Evolutionary conservation across 2,888 invertebrate genomes (phyloP).

Genomic region (Cantharis nigra): DNA sequence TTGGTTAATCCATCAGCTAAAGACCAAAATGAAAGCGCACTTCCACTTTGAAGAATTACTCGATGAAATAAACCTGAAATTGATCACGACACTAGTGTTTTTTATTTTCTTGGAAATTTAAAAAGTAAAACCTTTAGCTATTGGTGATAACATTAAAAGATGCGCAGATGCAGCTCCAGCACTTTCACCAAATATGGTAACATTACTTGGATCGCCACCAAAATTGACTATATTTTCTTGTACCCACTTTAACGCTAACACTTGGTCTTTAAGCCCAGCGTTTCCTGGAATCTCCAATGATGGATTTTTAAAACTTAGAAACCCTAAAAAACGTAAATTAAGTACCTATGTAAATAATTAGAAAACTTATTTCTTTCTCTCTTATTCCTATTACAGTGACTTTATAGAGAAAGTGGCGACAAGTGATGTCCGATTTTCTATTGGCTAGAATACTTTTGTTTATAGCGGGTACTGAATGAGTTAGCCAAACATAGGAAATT

Average conservation of each 20-base stretch:
- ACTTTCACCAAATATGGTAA: constrained; percentile 60
- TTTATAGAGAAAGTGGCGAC: too few species aligned
- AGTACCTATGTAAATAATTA: too few species aligned
- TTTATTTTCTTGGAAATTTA: constrained; percentile 29
- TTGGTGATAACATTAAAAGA: constrained; percentile 57
- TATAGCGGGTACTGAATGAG: too few species aligned
- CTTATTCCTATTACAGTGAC: too few species aligned
- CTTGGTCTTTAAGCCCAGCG: constrained; percentile 60
- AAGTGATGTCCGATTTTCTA: too few species aligned
- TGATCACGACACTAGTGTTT: background rate
- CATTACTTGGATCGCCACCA: constrained; percentile 59
- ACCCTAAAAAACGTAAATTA: constrained; percentile 47
- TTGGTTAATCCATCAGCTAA: constrained; percentile 44
- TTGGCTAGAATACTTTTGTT: too few species aligned
- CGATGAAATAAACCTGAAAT: constrained; percentile 48
- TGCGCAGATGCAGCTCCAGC: constrained; percentile 59
- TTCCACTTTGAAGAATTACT: constrained; percentile 50
- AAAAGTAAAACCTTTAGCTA: constrained; percentile 48
- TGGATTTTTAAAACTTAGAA: constrained; percentile 56
- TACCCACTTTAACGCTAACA: constrained; percentile 59
- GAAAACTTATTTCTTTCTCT: too few species aligned
- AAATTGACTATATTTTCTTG: constrained; percentile 57
- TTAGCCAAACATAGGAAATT: too few species aligned
- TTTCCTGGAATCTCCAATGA: constrained; percentile 59
- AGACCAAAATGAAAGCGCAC: constrained; percentile 44